Evolutionary conservation across 2,888 invertebrate genomes (phyloP).

Genomic region (Miltochrista miniata): DNA sequence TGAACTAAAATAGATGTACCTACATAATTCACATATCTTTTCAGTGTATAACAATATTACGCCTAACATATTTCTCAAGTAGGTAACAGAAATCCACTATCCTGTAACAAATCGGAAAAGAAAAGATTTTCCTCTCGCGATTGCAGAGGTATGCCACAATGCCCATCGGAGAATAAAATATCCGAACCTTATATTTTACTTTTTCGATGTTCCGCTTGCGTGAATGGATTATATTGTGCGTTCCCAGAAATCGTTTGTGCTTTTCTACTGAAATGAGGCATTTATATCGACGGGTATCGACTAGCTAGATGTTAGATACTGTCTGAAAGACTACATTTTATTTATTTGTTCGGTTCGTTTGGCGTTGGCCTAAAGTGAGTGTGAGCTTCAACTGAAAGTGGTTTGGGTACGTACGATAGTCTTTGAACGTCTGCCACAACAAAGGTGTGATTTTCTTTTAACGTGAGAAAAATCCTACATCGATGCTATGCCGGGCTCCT

Average conservation of each 20-base stretch:
- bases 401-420: no score
- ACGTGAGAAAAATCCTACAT: no score
- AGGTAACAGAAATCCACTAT: neutral
- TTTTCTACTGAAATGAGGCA: neutral
- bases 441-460: no score
- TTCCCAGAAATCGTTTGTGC: neutral
- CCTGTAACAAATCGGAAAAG: neutral
- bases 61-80: neutral
- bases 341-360: no score
- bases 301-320: neutral
- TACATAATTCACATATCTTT: no score
- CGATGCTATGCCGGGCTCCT: no score
- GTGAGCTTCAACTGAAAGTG: no score
- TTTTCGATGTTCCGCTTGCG: neutral
- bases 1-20: no score
- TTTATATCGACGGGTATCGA: neutral
- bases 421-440: no score
- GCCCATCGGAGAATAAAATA: neutral
- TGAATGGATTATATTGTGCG: neutral
- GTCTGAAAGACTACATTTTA: neutral
- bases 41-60: no score
- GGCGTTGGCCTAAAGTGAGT: no score
- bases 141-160: neutral
- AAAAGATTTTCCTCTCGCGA: slow-evolving; percentile 3
- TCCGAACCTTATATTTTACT: neutral